Conservation (phyloP, 2,888 invertebrate genomes). For the Apodemia mormo region DNA sequence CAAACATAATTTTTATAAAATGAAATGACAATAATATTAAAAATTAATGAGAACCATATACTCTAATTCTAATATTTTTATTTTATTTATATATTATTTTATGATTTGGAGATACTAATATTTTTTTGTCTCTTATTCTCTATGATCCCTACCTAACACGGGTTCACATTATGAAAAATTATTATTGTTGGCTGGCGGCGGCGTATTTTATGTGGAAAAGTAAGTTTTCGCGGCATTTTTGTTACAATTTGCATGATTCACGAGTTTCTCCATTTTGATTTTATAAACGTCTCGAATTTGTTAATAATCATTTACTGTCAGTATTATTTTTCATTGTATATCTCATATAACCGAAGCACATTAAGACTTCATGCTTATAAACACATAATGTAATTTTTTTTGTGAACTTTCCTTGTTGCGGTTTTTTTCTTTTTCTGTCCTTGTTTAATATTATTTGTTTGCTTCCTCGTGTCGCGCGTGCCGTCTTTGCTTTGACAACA, state of each 20-base stretch:
- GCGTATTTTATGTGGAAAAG: constrained; percentile 55
- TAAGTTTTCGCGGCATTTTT: constrained; percentile 62
- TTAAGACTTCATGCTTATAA: constrained; percentile 12
- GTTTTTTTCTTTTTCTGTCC: constrained; percentile 41
- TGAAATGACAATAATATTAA: no score
- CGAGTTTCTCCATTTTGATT: constrained; percentile 29
- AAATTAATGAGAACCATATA: constrained; percentile 26
- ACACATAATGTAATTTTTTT: constrained; percentile 23
- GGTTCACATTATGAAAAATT: constrained; percentile 66
- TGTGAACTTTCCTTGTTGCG: constrained; percentile 37
- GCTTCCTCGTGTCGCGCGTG: constrained; percentile 61
- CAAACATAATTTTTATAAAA: neutral
- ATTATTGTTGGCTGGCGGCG: constrained; percentile 63
- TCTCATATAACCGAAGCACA: constrained; percentile 1
- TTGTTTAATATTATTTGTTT: constrained; percentile 70
- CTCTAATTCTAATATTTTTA: constrained; percentile 20
- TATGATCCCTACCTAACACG: constrained; percentile 72
- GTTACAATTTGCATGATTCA: constrained; percentile 56
- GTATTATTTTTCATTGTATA: neutral
- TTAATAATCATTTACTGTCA: neutral
- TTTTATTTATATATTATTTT: constrained; percentile 35
- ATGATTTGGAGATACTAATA: constrained; percentile 70
- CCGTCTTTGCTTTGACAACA: constrained; percentile 80
- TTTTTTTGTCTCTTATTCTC: constrained; percentile 71
- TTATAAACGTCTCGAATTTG: constrained; percentile 1